Evolutionary conservation across 2,888 invertebrate species (phyloP).

Genomic region (Exephanes ischioxanthus): DNA sequence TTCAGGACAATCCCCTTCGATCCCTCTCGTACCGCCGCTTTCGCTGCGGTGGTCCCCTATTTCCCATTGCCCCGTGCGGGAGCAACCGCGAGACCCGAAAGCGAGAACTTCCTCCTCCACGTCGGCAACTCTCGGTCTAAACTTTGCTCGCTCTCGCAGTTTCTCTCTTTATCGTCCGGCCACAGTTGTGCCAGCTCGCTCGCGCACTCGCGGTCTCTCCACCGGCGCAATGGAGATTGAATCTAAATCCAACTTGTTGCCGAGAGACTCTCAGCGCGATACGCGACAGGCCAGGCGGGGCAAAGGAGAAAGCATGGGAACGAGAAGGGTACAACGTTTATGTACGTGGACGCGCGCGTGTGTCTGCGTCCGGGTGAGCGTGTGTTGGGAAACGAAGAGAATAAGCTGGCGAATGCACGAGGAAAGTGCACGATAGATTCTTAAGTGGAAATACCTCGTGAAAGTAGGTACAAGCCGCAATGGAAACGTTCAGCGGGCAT

Average conservation of each 20-base stretch:
- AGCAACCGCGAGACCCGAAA: constrained; percentile 56
- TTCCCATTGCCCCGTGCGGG: constrained; percentile 49
- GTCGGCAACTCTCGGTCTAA: constrained; percentile 66
- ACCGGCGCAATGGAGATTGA: constrained; percentile 67
- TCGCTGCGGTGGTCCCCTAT: constrained; percentile 10
- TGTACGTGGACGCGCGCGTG: background rate
- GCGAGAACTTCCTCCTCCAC: constrained; percentile 71
- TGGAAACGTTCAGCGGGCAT: constrained; percentile 26
- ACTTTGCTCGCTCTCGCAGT: constrained; percentile 68
- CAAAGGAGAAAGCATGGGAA: constrained; percentile 10
- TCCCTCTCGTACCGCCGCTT: constrained; percentile 29
- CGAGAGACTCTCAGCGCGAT: constrained; percentile 58
- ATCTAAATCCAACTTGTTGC: constrained; percentile 73
- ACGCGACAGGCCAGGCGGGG: constrained; percentile 42
- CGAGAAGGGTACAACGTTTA: constrained; percentile 15
- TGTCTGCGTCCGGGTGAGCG: constrained; percentile 8
- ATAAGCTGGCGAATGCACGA: constrained; percentile 36
- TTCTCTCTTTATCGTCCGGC: constrained; percentile 25
- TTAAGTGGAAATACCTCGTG: constrained; percentile 53
- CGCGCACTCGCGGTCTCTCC: constrained; percentile 37
- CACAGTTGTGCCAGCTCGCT: constrained; percentile 15
- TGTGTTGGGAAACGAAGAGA: constrained; percentile 39
- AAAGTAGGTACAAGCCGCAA: constrained; percentile 41
- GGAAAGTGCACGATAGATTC: constrained; percentile 21
- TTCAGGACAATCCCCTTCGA: constrained; percentile 40